A percentile compares a stretch with the other conserved stretches of the same genome.
These are phyloP conservation scores for Actinemys pallida DNA, from an alignment of 2,113 vertebrate genomes.

Conservation along the genomic window DNA sequence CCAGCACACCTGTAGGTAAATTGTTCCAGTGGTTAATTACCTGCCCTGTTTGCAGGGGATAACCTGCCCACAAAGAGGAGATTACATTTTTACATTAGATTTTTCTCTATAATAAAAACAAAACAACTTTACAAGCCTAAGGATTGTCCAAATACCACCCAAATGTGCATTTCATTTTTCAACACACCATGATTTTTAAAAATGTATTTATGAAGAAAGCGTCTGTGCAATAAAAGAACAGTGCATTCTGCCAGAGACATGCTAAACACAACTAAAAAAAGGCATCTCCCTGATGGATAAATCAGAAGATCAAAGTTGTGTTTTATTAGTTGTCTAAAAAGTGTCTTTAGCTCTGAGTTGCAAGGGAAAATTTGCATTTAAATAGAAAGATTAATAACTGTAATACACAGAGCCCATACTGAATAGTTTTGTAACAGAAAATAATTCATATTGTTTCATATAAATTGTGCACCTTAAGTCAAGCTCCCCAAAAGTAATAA, in stretches of 20 bases:
- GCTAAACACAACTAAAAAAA: constrained; percentile 62
- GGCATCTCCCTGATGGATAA: constrained; percentile 55
- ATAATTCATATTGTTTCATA: constrained; percentile 81
- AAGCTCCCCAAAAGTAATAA: constrained; percentile 69
- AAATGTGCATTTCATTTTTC: constrained; percentile 27
- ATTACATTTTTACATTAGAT: background rate
- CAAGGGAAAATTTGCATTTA: constrained; percentile 86
- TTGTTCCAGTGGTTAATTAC: background rate
- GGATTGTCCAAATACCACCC: background rate
- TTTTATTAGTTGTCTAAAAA: constrained; percentile 79
- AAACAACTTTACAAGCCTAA: background rate
- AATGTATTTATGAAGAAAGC: constrained; percentile 22
- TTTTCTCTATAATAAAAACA: background rate
- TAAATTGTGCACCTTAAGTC: constrained; percentile 74
- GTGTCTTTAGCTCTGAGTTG: constrained; percentile 75
- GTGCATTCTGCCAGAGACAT: constrained; percentile 34
- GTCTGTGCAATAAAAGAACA: constrained; percentile 66
- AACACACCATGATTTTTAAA: background rate
- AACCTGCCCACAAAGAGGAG: background rate
- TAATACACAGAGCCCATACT: constrained; percentile 75
- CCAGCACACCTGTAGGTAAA: background rate
- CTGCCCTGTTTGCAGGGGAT: rapidly evolving
- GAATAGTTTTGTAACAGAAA: constrained; percentile 78
- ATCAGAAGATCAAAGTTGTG: constrained; percentile 77
- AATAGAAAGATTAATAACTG: constrained; percentile 85